Conservation (phyloP, 2,888 invertebrate species). For the Hemithea aestivaria region DNA sequence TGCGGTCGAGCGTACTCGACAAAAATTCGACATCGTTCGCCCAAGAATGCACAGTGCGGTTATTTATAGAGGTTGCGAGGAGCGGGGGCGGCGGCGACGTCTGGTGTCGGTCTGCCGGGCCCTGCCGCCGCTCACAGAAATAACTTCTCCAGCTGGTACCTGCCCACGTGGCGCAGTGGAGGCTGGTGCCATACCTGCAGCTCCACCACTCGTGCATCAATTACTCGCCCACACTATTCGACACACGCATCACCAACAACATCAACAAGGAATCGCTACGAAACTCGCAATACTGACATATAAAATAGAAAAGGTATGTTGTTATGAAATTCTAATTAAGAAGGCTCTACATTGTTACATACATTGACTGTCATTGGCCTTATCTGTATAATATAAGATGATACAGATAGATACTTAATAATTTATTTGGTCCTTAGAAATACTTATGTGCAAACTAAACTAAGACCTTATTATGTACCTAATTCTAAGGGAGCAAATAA, state of each 20-base stretch:
- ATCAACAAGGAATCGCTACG: too few relatives aligned
- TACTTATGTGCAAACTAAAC: too few relatives aligned
- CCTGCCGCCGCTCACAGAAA: slow-evolving; percentile 80
- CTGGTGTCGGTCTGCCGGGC: slow-evolving; percentile 81
- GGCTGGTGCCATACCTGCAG: slow-evolving; percentile 43
- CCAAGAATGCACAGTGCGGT: slow-evolving; percentile 77
- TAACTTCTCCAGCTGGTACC: slow-evolving; percentile 78
- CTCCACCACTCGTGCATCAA: slow-evolving; percentile 18
- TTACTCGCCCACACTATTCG: slow-evolving; percentile 6
- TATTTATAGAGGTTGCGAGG: slow-evolving; percentile 74
- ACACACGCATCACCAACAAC: background rate
- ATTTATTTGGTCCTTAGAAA: too few relatives aligned
- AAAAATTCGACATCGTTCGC: slow-evolving; percentile 79
- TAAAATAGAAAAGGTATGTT: too few relatives aligned
- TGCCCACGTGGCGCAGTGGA: slow-evolving; percentile 67
- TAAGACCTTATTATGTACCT: too few relatives aligned
- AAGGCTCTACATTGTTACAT: too few relatives aligned
- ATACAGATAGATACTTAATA: too few relatives aligned
- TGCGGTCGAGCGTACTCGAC: slow-evolving; percentile 78
- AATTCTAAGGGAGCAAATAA: too few relatives aligned
- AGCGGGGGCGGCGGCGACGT: slow-evolving; percentile 78
- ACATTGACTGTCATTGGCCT: too few relatives aligned
- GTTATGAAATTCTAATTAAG: too few relatives aligned
- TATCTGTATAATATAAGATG: too few relatives aligned
- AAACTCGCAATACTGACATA: too few relatives aligned